These are phyloP conservation scores for Oasisia sp. DNA, from an alignment of 2,888 invertebrate genomes.

Conservation along the genomic window DNA sequence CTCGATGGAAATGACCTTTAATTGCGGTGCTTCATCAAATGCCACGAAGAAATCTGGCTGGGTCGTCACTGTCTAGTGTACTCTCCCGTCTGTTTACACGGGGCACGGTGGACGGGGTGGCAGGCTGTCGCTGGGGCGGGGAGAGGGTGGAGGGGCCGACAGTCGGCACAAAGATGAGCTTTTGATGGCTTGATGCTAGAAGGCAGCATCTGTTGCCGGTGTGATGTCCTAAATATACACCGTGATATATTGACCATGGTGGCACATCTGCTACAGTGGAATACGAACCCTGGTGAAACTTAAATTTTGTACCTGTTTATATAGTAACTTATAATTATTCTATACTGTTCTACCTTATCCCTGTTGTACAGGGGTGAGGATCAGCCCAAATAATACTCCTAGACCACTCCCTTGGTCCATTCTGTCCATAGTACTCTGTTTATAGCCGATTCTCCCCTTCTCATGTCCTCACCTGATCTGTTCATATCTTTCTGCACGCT, in stretches of 20 bases:
- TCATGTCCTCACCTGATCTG: too few species aligned
- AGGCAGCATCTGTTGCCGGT: background rate
- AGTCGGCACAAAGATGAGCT: background rate
- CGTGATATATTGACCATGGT: background rate
- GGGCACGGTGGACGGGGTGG: background rate
- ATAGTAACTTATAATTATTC: too few species aligned
- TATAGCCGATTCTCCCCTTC: too few species aligned
- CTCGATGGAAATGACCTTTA: constrained; percentile 5
- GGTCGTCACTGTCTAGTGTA: background rate
- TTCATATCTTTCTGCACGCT: too few species aligned
- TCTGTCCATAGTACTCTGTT: too few species aligned
- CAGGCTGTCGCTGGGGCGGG: background rate
- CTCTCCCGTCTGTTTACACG: background rate
- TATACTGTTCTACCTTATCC: too few species aligned
- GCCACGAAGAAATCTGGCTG: background rate
- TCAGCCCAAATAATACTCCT: too few species aligned
- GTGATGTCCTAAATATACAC: background rate
- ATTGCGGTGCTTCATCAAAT: constrained; percentile 12
- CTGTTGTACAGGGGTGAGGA: too few species aligned
- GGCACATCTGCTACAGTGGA: background rate
- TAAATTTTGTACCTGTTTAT: too few species aligned
- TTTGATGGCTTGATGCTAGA: background rate
- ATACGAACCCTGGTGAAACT: background rate
- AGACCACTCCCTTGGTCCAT: too few species aligned
- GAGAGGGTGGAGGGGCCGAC: background rate